Evolutionary conservation across 2,113 vertebrate genomes (phyloP).

Genomic region (Aepyceros melampus): DNA sequence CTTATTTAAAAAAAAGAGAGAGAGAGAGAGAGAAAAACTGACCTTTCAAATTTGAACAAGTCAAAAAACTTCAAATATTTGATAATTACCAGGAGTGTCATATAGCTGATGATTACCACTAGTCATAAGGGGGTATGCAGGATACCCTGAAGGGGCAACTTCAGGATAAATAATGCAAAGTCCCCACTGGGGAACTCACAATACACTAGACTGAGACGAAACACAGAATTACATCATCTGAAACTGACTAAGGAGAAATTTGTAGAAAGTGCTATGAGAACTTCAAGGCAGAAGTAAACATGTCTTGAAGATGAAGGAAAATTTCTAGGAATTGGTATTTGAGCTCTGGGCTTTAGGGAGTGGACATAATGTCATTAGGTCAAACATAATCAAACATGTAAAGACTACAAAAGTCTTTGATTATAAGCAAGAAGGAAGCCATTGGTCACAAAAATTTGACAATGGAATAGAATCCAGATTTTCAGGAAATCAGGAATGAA

Average conservation of each 20-base stretch:
- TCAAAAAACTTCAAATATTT: background rate
- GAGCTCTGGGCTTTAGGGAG: background rate
- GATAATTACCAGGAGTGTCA: background rate
- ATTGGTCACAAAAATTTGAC: background rate
- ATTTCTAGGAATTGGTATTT: background rate
- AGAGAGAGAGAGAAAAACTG: background rate
- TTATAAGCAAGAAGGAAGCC: background rate
- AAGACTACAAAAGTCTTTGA: background rate
- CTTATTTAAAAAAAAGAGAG: background rate
- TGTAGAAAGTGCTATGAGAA: background rate
- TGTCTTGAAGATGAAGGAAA: background rate
- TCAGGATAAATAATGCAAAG: background rate
- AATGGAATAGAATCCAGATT: background rate
- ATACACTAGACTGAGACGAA: background rate
- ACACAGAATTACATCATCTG: background rate
- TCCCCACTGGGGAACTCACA: background rate
- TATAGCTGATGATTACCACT: background rate
- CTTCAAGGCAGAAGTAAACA: background rate
- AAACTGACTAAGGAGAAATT: background rate
- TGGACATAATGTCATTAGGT: background rate
- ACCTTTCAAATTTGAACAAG: background rate
- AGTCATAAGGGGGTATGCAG: background rate
- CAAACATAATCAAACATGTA: background rate
- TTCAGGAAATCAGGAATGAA: background rate
- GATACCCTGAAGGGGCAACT: no score